Evolutionary conservation across 2,888 invertebrate species (phyloP), one percentile per base, ranked within the genome.

Genomic region (Macrosiphum euphorbiae): DNA sequence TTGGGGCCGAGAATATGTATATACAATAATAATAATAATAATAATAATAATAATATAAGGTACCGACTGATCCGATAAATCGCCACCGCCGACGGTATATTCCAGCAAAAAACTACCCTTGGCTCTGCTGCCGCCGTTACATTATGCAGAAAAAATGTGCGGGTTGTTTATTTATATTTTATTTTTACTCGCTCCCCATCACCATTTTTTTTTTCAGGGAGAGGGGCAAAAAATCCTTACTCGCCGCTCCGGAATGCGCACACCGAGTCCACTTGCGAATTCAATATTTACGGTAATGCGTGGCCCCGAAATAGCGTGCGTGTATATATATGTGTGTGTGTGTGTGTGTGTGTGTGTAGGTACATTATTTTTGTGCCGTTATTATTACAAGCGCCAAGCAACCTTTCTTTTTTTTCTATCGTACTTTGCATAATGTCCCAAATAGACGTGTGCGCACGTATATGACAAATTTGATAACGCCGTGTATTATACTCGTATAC

Each of bases 271-370:
- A 84, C 84, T 93, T 89, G 55, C 92, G 89, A 93, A 92, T 92
- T 92, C 92, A 88, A 92, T 92, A 88, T 92, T 92, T 88, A 92
- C 88, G 87, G 50, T 87, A 92, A 67, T 87, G 87, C 92, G 41
- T 87, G n/a, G 85, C 47, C 35, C 35, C 35, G 52, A 55, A 24
- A 35, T 78, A 78, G 78, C 78, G 7, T n/a, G 67, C n/a, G 13
- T 10, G 50, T 47, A 28, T 13, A 7, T 20, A 35, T 20, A 11
- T 11, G 86, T 47, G 7, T 26, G 47, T 16, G 28, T n/a, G 41
- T 24, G 35, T n/a, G 2, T 26, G 20, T 35, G 50, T 5, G 35
- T 52, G 47, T 61, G 13, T 41, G 35, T 26, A 7, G 20, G 50
- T 44, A 52, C 87, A 61, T 88, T 92, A 88, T 92, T 92, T 92